Conservation (phyloP, 2,113 vertebrate genomes). For the Orycteropus afer region DNA sequence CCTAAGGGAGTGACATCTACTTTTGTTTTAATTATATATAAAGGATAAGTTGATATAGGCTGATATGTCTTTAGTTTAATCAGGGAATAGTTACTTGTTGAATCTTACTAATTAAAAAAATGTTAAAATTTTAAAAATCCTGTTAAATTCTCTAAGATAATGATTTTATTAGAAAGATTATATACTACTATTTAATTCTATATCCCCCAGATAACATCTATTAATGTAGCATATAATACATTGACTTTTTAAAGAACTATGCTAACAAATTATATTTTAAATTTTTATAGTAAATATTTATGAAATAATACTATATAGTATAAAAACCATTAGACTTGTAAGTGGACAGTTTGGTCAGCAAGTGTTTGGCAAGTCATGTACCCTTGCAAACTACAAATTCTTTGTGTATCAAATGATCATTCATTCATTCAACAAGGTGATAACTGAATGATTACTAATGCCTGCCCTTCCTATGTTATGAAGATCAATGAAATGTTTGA, state of each 20-base stretch:
- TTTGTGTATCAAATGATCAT: constrained; percentile 4
- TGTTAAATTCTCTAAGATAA: constrained; percentile 10
- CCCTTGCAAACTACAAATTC: constrained; percentile 58
- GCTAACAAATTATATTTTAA: constrained; percentile 33
- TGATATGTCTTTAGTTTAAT: constrained; percentile 34
- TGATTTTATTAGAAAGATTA: constrained; percentile 36
- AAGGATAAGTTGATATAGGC: not conserved
- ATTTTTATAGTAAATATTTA: constrained; percentile 47
- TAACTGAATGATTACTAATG: constrained; percentile 51
- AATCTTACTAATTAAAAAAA: constrained; percentile 47
- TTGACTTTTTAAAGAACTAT: constrained; percentile 31
- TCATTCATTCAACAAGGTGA: constrained; percentile 38
- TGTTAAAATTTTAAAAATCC: not conserved
- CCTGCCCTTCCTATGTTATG: not conserved
- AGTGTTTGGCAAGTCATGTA: constrained; percentile 47
- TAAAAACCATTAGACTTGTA: constrained; percentile 38
- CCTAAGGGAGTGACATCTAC: not conserved
- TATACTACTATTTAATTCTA: not conserved
- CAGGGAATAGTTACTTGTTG: constrained; percentile 36
- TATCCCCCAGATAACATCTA: not conserved
- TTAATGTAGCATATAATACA: constrained; percentile 7
- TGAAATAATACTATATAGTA: constrained; percentile 12
- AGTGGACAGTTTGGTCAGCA: constrained; percentile 28
- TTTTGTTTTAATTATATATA: constrained; percentile 54
- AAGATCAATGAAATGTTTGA: constrained; percentile 50